phyloP scores from a whole-genome alignment of 1,140 invertebrate genomes.

The Drosophila asahinai region DNA sequence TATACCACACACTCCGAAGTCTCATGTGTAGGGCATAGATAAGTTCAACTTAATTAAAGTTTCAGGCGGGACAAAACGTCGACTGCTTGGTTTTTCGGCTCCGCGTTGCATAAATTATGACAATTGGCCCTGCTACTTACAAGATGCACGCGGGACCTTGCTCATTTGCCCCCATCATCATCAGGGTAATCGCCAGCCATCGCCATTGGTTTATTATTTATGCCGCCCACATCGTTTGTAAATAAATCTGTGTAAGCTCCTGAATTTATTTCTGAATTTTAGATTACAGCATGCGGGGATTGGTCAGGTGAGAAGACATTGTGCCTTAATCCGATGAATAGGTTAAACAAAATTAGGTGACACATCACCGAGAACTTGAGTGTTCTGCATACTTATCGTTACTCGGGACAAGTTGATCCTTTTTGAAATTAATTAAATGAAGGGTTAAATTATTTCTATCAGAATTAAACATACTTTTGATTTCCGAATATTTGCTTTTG shows the following conservation, averaged over 20 bases:
- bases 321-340: neutral
- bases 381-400: neutral
- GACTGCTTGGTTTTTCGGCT: conserved; percentile 50
- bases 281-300: neutral
- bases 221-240: conserved; percentile 17
- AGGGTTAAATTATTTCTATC: too few species aligned
- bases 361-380: neutral
- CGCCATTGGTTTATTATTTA: conserved; percentile 36
- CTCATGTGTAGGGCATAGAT: conserved; percentile 79
- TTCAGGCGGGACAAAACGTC: conserved; percentile 69
- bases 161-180: conserved; percentile 41
- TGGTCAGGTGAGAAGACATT: conserved; percentile 1
- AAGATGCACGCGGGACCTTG: conserved; percentile 49
- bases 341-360: conserved; percentile 3
- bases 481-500: too few species aligned
- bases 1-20: conserved; percentile 35
- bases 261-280: conserved; percentile 12
- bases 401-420: neutral
- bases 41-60: conserved; percentile 82
- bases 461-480: too few species aligned
- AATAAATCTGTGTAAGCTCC: conserved; percentile 18
- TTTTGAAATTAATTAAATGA: neutral
- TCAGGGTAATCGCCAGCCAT: conserved; percentile 41
- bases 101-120: conserved; percentile 70
- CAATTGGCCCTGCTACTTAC: conserved; percentile 47